Evolutionary conservation across 2,113 vertebrate species (phyloP).

Genomic region (Syrrhaptes paradoxus): DNA sequence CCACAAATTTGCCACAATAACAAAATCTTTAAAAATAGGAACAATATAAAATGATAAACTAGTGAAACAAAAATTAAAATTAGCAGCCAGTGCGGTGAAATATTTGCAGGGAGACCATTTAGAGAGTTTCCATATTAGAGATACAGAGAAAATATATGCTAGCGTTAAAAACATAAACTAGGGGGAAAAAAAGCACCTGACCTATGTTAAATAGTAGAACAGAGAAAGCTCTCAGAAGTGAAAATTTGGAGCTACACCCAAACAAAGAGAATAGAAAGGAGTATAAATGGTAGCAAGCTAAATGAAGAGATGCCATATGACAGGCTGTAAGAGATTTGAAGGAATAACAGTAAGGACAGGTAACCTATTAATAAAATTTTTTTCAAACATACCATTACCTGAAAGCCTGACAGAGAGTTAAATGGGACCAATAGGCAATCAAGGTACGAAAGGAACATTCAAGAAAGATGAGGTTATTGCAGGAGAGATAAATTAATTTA

Average conservation of each 20-base stretch:
- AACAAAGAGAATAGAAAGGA: neutral
- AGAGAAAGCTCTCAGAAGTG: neutral
- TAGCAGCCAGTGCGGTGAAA: neutral
- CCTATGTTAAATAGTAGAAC: neutral
- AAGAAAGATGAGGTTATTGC: constrained; percentile 41
- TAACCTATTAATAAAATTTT: constrained; percentile 36
- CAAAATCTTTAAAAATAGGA: neutral
- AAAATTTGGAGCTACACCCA: neutral
- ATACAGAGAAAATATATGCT: neutral
- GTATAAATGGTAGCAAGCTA: neutral
- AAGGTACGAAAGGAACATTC: constrained; percentile 30
- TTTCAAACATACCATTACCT: constrained; percentile 22
- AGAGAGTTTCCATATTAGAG: neutral
- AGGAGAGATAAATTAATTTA: constrained; percentile 57
- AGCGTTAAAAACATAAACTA: neutral
- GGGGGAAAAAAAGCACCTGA: neutral
- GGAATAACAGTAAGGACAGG: constrained; percentile 16
- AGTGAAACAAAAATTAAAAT: neutral
- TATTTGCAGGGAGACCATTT: neutral
- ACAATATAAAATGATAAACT: neutral
- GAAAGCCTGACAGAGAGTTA: constrained; percentile 42
- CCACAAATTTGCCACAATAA: neutral
- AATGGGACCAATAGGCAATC: constrained; percentile 44
- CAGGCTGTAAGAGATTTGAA: constrained; percentile 29
- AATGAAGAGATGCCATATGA: neutral